phyloP scores from a whole-genome alignment of 2,888 invertebrate genomes.

The Acleris sparsana region DNA sequence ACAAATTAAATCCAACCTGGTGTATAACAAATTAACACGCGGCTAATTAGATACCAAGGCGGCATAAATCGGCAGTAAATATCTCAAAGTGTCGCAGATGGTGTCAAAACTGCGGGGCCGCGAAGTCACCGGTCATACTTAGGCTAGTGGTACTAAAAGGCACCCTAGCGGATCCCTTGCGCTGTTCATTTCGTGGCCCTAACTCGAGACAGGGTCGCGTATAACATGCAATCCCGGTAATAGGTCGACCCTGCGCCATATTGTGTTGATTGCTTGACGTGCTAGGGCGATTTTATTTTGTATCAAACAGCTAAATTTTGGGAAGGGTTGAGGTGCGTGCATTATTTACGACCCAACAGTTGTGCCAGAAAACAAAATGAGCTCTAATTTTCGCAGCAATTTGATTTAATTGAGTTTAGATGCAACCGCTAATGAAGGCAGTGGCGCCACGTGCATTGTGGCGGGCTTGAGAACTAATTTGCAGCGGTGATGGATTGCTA shows the following conservation, averaged over 20 bases:
- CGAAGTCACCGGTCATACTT: slow-evolving; percentile 32
- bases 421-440: slow-evolving; percentile 76
- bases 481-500: slow-evolving; percentile 72
- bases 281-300: slow-evolving; percentile 72
- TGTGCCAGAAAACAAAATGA: slow-evolving; percentile 42
- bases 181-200: slow-evolving; percentile 45
- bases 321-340: slow-evolving; percentile 74
- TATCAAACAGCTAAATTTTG: slow-evolving; percentile 62
- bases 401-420: slow-evolving; percentile 33
- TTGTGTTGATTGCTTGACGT: slow-evolving; percentile 77
- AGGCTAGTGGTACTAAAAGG: slow-evolving; percentile 1
- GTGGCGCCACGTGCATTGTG: slow-evolving; percentile 72
- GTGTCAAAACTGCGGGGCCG: slow-evolving; percentile 56
- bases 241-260: slow-evolving; percentile 75
- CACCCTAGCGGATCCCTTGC: slow-evolving; percentile 6
- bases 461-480: slow-evolving; percentile 74
- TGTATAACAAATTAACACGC: slow-evolving; percentile 39
- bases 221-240: slow-evolving; percentile 69
- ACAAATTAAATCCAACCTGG: slow-evolving; percentile 37
- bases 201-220: slow-evolving; percentile 63
- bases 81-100: slow-evolving; percentile 68
- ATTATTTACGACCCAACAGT: slow-evolving; percentile 68
- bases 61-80: slow-evolving; percentile 69
- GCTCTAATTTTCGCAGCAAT: slow-evolving; percentile 42
- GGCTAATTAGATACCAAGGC: slow-evolving; percentile 62